Conservation (phyloP, 2,113 vertebrate genomes). For the Sterrhoptilus dennistouni region DNA sequence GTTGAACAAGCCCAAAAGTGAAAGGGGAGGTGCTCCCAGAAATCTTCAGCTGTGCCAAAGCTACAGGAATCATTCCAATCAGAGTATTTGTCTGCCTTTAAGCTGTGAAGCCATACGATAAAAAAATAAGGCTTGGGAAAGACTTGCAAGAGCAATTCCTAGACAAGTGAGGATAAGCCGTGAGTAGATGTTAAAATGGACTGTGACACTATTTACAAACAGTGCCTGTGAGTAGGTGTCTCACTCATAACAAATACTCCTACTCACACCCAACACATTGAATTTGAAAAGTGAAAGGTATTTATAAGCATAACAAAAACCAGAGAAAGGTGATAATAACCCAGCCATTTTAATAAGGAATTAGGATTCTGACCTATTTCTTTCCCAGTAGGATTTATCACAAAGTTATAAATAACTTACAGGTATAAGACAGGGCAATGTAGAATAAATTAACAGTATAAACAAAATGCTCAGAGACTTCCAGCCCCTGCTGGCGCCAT, state of each 20-base stretch:
- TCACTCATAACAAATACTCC: neutral
- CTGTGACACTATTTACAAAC: neutral
- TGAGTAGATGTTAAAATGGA: neutral
- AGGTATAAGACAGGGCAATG: neutral
- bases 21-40: neutral
- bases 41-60: neutral
- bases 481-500: neutral
- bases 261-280: neutral
- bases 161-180: neutral
- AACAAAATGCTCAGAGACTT: slow-evolving; percentile 8
- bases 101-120: neutral
- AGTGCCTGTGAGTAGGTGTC: neutral
- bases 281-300: neutral
- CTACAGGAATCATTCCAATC: neutral
- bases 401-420: slow-evolving; percentile 21
- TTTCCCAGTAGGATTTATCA: neutral
- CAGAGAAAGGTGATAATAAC: neutral
- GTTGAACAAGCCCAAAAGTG: neutral
- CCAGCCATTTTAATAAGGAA: slow-evolving; percentile 17
- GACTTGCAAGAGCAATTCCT: neutral
- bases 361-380: slow-evolving; percentile 57
- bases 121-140: neutral
- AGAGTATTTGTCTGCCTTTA: neutral
- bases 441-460: slow-evolving; percentile 41
- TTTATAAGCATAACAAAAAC: neutral